Evolutionary conservation across 2,888 invertebrate species (phyloP), one percentile per base, ranked within the genome.

Genomic region (Nebria salina): DNA sequence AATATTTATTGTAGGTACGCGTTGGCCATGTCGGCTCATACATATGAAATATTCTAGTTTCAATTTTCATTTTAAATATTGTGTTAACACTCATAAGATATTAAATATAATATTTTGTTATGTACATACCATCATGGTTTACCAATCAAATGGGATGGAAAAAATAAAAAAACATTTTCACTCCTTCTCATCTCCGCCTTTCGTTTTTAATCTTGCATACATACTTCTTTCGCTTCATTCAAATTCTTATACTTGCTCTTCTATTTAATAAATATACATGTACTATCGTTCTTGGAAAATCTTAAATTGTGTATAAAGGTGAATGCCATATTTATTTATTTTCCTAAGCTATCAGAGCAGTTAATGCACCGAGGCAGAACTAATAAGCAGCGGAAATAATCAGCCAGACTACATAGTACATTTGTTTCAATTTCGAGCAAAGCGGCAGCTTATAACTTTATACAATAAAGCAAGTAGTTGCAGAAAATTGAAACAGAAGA

Each of bases 1-100:
- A 73, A 73, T 68, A 20, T 68, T 25, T 68, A 68, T 68, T 68
- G 26, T 68, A 68, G 20, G 68, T 68, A 26, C 68, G 68, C 68
- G 6, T 68, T 26, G 13, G 11, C 8, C 54, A 13, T 54, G 54
- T 8, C 54, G 54, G 54, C 54, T 8, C 54, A 54, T 26, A 68
- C n/a, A 68, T 68, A 4, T 68, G n/a, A 68, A 68, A n/a, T 6
- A 68, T 68, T 68, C 68, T 25, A 26, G 6, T 68, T 68, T n/a
- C 68, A n/a, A 13, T 13, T 9, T 66, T 66, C 66, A 25, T 1
- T 8, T 43, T 13, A 7, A 66, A 66, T 25, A 66, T 20, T 1
- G 20, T 20, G 20, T 20, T 20, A 20, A 20, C 20, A 20, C 20
- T 20, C 20, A 20, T 20, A 20, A 20, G 20, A 20, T 20, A 20